Evolutionary conservation across 2,888 invertebrate species (phyloP).

Genomic region (Sphinx pinastri): DNA sequence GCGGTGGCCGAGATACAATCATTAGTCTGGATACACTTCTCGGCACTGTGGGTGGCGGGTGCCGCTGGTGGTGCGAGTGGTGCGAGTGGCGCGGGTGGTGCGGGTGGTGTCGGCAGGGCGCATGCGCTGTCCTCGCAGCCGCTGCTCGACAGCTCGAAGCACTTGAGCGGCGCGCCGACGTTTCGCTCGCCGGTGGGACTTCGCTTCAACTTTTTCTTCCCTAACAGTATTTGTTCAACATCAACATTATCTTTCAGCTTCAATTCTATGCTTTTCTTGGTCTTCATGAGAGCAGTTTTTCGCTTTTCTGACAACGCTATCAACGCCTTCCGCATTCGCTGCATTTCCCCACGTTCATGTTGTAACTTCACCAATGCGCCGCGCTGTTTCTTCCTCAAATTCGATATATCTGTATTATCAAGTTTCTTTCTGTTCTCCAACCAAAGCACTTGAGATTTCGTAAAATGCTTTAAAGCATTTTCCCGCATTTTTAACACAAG

Average conservation of each 20-base stretch:
- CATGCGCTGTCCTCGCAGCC: constrained; percentile 66
- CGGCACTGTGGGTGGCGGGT: constrained; percentile 47
- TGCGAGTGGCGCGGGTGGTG: constrained; percentile 30
- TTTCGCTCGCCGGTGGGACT: constrained; percentile 54
- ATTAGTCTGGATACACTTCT: constrained; percentile 71
- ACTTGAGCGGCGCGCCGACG: constrained; percentile 64
- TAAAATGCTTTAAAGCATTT: constrained; percentile 77
- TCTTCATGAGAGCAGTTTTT: constrained; percentile 73
- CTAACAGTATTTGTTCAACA: constrained; percentile 66
- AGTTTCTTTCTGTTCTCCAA: constrained; percentile 77
- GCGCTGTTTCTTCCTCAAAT: constrained; percentile 87
- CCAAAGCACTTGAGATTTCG: constrained; percentile 79
- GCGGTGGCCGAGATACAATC: constrained; percentile 47
- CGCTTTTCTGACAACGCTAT: constrained; percentile 73
- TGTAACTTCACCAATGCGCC: constrained; percentile 86
- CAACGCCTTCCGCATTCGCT: constrained; percentile 79
- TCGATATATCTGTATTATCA: constrained; percentile 74
- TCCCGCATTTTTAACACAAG: constrained; percentile 78
- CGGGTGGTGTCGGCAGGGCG: constrained; percentile 4
- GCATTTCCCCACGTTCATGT: constrained; percentile 88
- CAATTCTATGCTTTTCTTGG: constrained; percentile 74
- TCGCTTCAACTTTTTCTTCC: constrained; percentile 71
- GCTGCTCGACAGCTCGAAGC: constrained; percentile 76
- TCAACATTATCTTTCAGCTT: constrained; percentile 67
- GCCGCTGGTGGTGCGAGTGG: neutral